Evolutionary conservation across 1,140 invertebrate species (phyloP).

Genomic region (Formica exsecta): DNA sequence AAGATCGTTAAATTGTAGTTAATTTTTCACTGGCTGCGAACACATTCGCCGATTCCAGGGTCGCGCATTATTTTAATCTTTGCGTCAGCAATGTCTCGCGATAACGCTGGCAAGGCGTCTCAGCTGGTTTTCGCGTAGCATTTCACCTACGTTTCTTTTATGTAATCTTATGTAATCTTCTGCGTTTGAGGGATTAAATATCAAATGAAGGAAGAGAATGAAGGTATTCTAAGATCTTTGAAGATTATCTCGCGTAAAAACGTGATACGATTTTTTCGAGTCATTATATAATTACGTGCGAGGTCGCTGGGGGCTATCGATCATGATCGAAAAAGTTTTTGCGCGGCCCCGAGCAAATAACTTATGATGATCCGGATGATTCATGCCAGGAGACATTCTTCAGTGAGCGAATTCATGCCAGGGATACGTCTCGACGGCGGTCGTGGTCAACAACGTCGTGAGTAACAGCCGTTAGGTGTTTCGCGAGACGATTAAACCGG

Average conservation of each 20-base stretch:
- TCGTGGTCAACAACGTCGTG: conserved; percentile 62
- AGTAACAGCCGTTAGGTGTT: conserved; percentile 73
- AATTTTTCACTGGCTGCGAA: not conserved
- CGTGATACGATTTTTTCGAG: not conserved
- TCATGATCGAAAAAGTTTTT: not conserved
- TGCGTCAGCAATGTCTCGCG: conserved; percentile 20
- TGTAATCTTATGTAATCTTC: conserved; percentile 1
- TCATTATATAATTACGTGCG: not conserved
- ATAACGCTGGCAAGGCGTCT: conserved; percentile 28
- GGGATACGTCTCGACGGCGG: conserved; percentile 9
- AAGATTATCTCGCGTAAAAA: not conserved
- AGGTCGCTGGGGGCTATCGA: conserved; percentile 16
- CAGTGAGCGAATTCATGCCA: conserved; percentile 18
- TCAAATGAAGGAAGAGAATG: not conserved
- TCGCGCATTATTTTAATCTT: conserved; percentile 35
- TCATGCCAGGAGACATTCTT: conserved; percentile 34
- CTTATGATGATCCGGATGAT: conserved; percentile 39
- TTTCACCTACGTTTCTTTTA: conserved; percentile 15
- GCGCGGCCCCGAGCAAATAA: not conserved
- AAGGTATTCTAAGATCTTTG: not conserved
- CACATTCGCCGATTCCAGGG: conserved; percentile 14
- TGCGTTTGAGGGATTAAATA: not conserved
- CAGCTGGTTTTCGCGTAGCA: not conserved
- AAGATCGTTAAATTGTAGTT: conserved; percentile 6
- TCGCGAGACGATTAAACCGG: conserved; percentile 76